A percentile compares a stretch with the other conserved stretches of the same genome.
These are phyloP conservation scores for Clarias magur DNA, from an alignment of 2,113 vertebrate species.

Conservation along the genomic window DNA sequence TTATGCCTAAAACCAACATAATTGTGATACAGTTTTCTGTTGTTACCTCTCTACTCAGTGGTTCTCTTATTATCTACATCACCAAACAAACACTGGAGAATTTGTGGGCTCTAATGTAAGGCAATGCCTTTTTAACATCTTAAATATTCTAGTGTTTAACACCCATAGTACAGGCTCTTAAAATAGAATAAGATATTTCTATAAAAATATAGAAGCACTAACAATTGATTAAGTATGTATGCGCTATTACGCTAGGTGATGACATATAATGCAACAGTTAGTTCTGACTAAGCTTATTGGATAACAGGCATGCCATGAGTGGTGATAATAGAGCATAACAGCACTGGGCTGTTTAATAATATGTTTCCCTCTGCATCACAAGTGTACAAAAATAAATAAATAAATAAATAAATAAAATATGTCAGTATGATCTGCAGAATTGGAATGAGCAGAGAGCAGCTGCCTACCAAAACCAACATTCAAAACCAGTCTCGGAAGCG, in stretches of 20 bases:
- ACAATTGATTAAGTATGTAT: background rate
- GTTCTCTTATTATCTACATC: constrained; percentile 7
- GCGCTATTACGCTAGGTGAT: background rate
- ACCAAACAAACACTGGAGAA: background rate
- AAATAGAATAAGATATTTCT: background rate
- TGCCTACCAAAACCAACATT: too few species aligned
- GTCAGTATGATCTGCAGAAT: too few species aligned
- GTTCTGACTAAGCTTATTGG: too few species aligned
- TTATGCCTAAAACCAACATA: background rate
- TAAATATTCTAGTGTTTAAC: background rate
- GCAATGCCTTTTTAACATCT: background rate
- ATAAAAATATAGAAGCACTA: background rate
- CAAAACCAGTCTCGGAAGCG: too few species aligned
- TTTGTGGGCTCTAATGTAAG: background rate
- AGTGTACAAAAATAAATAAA: too few species aligned
- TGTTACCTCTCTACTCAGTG: background rate
- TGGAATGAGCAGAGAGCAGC: too few species aligned
- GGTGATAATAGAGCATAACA: too few species aligned
- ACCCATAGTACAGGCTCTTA: background rate
- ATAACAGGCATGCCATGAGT: too few species aligned
- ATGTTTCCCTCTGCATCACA: too few species aligned
- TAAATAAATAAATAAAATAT: too few species aligned
- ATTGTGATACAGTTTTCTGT: background rate
- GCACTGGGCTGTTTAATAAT: too few species aligned
- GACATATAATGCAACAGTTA: background rate